phyloP scores from a whole-genome alignment of 2,888 invertebrate species.

The Odiellus spinosus region DNA sequence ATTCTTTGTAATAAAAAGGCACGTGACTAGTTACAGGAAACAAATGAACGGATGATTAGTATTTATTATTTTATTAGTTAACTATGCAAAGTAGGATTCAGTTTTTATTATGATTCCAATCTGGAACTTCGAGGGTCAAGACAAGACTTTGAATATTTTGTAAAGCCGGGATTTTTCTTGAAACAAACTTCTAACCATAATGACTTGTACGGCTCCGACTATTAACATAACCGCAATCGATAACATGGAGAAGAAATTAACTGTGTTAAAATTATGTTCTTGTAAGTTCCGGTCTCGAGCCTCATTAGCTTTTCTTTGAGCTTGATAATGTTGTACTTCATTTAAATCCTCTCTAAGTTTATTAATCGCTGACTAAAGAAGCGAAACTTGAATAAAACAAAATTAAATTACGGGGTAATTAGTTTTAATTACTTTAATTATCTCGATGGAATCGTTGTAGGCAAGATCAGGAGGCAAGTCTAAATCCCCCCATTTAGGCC shows the following conservation, averaged over 20 bases:
- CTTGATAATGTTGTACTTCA: slow-evolving; percentile 32
- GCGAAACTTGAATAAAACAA: slow-evolving; percentile 6
- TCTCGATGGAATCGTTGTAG: slow-evolving; percentile 38
- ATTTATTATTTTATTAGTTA: too few species aligned
- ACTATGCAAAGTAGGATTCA: too few species aligned
- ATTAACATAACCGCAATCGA: slow-evolving; percentile 54
- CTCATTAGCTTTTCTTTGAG: slow-evolving; percentile 53
- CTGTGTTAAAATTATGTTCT: slow-evolving; percentile 61
- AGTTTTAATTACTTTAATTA: slow-evolving; percentile 30
- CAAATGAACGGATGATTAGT: too few species aligned
- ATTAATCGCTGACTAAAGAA: slow-evolving; percentile 45
- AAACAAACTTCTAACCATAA: slow-evolving; percentile 63
- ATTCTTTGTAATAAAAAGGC: too few species aligned
- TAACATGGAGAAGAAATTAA: slow-evolving; percentile 59
- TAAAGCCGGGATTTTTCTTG: slow-evolving; percentile 37
- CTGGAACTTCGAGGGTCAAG: slow-evolving; percentile 11
- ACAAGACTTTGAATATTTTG: slow-evolving; percentile 15
- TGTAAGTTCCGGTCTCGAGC: slow-evolving; percentile 64
- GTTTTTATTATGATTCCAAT: too few species aligned
- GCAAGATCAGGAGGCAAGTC: slow-evolving; percentile 34
- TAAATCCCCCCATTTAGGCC: slow-evolving; percentile 31
- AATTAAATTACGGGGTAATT: slow-evolving; percentile 3
- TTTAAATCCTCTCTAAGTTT: slow-evolving; percentile 38
- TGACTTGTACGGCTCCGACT: slow-evolving; percentile 54
- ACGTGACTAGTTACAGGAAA: too few species aligned